A percentile compares a stretch with the other conserved stretches of the same genome.
Conservation (phyloP, 2,797 vertebrate species). For the Chloroceryle amazona region DNA sequence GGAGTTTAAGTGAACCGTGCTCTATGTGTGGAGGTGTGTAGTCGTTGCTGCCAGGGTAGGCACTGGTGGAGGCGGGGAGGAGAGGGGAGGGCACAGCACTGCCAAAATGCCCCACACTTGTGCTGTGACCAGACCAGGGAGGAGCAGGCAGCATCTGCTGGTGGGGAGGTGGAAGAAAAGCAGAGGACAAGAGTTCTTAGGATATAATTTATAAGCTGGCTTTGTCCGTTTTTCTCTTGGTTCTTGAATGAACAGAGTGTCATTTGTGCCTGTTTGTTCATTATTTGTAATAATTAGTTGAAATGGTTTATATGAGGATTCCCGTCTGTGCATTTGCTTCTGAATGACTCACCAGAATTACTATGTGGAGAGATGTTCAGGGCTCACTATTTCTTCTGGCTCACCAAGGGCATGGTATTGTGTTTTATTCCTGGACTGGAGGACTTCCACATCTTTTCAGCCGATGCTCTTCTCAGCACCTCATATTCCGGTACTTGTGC, state of each 20-base stretch:
- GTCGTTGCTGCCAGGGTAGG: neutral
- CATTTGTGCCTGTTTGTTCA: neutral
- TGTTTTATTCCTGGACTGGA: neutral
- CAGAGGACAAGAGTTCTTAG: neutral
- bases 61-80: fast-evolving
- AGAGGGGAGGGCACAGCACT: neutral
- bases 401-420: neutral
- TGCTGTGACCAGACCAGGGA: neutral
- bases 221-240: neutral
- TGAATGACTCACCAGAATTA: neutral
- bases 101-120: fast-evolving
- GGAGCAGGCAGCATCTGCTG: neutral
- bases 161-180: neutral
- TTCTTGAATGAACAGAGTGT: neutral
- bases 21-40: neutral
- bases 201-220: neutral
- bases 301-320: neutral
- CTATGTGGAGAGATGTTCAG: neutral
- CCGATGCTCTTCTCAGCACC: neutral
- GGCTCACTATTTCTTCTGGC: neutral
- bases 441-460: neutral
- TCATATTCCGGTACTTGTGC: neutral
- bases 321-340: neutral
- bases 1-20: neutral
- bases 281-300: neutral